Base-by-base conservation (phyloP, 2,113 vertebrate genomes). In the Pao palembangensis region DNA sequence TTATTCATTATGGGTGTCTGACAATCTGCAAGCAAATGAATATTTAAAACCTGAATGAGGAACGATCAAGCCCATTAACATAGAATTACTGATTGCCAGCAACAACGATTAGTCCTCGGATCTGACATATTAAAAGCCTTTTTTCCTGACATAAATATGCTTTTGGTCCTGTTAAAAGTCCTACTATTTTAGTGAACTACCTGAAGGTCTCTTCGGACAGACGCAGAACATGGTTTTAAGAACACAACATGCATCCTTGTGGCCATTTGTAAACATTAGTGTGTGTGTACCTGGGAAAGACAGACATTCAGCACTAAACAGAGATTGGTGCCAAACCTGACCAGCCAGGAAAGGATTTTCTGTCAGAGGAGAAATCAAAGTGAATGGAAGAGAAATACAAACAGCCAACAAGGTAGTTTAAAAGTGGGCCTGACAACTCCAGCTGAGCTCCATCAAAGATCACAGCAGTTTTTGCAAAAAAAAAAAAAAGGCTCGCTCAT, bases 1-100 rank as follows among this genome's bases (percentile, higher is more conserved):
- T 54, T 67, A 70, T 86, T 75, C 71, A 83, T 88, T 80, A 85
- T 85, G 57, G 41, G 84, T 83, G 70, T 67, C 43, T 74, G 73
- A 84, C 55, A 51, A 74, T 81, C 73, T 75, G 75, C 51, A 48
- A 55, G 58, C 50, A 46, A 21, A 80, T 88, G 20, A 80, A 85
- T 84, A 68, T 84, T 81, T 78, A 49, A 88, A 42, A 42, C 70
- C 55, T 73, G 71, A 23, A 58, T 67, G 61, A 59, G 43, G 66
- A 71, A 58, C 51, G 65, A 73, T 81, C 61, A 67, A 69, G 79
- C 75, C 79, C 64, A 77, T 86, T 82, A 79, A 83, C 17, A 14
- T 48, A 59, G 65, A 68, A 75, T 68, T 57, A 64, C 15, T 28
- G 25, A 28, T 28, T 28, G 25, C 25, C 25, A 28, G 25, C 58